Conservation (phyloP, 2,888 invertebrate species). For the Patella caerulea region DNA sequence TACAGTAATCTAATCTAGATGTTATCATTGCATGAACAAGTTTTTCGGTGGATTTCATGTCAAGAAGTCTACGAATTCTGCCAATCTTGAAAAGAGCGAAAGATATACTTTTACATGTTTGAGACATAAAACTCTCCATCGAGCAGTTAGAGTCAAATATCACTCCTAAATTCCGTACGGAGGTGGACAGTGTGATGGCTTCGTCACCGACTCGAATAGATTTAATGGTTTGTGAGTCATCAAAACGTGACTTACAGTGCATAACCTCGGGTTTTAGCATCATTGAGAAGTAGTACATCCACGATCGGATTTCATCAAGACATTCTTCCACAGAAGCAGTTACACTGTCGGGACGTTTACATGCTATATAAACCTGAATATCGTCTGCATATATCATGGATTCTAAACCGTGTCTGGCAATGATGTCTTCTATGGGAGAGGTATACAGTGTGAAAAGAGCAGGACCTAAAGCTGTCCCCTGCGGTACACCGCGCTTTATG, state of each 20-base stretch:
- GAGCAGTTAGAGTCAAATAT: constrained; percentile 1
- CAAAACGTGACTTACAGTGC: not conserved
- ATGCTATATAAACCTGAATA: not conserved
- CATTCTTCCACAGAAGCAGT: not conserved
- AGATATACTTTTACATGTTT: not conserved
- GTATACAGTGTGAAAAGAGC: not conserved
- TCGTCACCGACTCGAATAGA: not conserved
- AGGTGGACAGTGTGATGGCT: not conserved
- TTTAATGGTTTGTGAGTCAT: not conserved
- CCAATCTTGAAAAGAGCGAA: not conserved
- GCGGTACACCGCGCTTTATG: not conserved
- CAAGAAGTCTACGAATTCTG: not conserved
- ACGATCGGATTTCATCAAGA: not conserved
- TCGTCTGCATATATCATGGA: not conserved
- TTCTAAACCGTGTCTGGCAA: not conserved
- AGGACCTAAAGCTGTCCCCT: not conserved
- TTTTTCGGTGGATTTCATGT: not conserved
- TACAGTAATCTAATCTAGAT: not conserved
- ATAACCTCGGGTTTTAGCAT: not conserved
- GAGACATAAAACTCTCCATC: not conserved
- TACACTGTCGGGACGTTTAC: not conserved
- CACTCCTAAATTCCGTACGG: not conserved
- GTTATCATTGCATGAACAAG: not conserved
- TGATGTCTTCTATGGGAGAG: constrained; percentile 2
- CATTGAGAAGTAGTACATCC: not conserved